These are phyloP conservation scores for Spizella passerina DNA, from an alignment of 2,797 vertebrate species.

Conservation along the genomic window DNA sequence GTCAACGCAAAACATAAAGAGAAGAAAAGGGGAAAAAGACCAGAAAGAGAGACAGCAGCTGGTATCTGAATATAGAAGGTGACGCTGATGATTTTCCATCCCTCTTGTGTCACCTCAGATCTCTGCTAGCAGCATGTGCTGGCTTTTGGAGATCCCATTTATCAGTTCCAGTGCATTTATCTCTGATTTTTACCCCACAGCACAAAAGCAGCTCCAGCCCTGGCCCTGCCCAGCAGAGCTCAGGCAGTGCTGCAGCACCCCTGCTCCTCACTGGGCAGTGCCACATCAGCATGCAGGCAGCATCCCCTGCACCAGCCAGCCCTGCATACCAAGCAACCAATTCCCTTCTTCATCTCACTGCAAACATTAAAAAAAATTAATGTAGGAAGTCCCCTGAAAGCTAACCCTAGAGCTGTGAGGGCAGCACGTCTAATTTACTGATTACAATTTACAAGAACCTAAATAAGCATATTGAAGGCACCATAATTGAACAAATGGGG, in stretches of 20 bases:
- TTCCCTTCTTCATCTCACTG: constrained; percentile 37
- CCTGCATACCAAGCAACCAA: constrained; percentile 38
- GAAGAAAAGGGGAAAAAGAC: background rate
- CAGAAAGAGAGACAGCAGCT: background rate
- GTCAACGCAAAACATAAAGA: background rate
- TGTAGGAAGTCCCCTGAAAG: constrained; percentile 25
- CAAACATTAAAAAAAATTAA: constrained; percentile 4
- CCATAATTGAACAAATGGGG: constrained; percentile 63
- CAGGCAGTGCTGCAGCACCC: background rate
- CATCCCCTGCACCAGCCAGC: background rate
- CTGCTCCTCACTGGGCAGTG: background rate
- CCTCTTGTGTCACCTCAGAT: background rate
- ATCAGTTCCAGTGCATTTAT: background rate
- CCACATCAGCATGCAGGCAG: constrained; percentile 39
- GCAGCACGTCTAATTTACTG: constrained; percentile 62
- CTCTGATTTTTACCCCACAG: background rate
- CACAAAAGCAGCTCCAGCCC: background rate
- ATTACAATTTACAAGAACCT: constrained; percentile 66
- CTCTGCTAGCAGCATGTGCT: background rate
- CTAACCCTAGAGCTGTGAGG: constrained; percentile 53
- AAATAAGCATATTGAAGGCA: constrained; percentile 58
- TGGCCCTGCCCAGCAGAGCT: background rate
- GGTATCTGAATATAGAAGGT: background rate
- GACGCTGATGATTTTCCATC: background rate
- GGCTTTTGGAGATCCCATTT: background rate